Conservation (phyloP, 2,888 invertebrate genomes). For the Andrena trimmerana region DNA sequence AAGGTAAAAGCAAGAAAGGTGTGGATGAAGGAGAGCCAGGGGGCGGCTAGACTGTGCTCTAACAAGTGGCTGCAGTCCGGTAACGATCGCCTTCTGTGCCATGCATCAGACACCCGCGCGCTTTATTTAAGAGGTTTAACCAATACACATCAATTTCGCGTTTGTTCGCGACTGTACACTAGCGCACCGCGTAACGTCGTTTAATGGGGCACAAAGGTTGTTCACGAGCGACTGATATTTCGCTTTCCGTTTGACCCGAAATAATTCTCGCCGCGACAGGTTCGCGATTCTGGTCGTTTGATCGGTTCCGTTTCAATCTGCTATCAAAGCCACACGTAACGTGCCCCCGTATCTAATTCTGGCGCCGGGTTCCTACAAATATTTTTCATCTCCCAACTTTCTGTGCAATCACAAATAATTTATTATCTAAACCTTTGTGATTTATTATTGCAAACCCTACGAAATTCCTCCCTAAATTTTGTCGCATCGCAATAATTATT, state of each 20-base stretch:
- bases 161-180: constrained; percentile 5
- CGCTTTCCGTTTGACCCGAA: constrained; percentile 39
- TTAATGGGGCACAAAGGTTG: constrained; percentile 55
- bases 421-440: too few species aligned
- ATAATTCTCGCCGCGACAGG: constrained; percentile 38
- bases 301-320: constrained; percentile 17
- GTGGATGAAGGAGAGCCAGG: constrained; percentile 38
- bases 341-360: not conserved
- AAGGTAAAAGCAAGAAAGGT: constrained; percentile 19
- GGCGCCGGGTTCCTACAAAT: not conserved
- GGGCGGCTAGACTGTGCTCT: constrained; percentile 75
- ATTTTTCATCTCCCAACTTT: too few species aligned
- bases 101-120: constrained; percentile 66
- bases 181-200: constrained; percentile 40
- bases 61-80: constrained; percentile 79
- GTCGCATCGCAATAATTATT: too few species aligned
- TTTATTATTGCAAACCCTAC: too few species aligned
- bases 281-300: constrained; percentile 30
- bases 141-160: constrained; percentile 43
- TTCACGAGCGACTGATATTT: constrained; percentile 40
- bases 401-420: too few species aligned
- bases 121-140: constrained; percentile 64
- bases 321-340: not conserved
- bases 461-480: too few species aligned
- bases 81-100: constrained; percentile 77